phyloP scores from a whole-genome alignment of 2,113 vertebrate genomes.

The Patagioenas fasciata region DNA sequence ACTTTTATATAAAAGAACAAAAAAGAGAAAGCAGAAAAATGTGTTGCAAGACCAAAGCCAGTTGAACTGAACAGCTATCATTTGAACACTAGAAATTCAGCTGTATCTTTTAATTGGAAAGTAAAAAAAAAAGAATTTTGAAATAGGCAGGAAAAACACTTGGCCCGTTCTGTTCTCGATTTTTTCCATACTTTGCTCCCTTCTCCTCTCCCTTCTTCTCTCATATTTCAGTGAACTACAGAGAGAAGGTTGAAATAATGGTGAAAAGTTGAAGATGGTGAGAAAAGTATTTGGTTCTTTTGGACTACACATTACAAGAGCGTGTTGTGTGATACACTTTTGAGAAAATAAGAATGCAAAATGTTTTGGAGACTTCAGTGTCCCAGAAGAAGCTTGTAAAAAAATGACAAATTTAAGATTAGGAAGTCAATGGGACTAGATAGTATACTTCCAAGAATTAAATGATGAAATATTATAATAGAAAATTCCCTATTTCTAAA shows the following conservation, averaged over 20 bases:
- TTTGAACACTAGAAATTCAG: background rate
- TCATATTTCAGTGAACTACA: background rate
- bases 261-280: background rate
- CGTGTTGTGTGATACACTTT: background rate
- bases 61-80: background rate
- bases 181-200: background rate
- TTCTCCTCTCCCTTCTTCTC: background rate
- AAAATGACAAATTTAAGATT: background rate
- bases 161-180: background rate
- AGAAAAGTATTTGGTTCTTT: background rate
- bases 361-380: background rate
- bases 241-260: background rate
- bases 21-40: background rate
- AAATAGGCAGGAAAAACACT: background rate
- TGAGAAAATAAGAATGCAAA: background rate
- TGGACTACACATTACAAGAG: background rate
- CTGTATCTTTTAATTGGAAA: background rate
- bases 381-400: background rate
- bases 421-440: background rate
- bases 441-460: background rate
- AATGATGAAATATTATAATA: background rate
- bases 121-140: background rate
- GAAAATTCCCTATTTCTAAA: background rate
- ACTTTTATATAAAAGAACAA: background rate
- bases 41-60: background rate